phyloP scores from a whole-genome alignment of 1,140 invertebrate genomes.

The Vollenhovia emeryi region DNA sequence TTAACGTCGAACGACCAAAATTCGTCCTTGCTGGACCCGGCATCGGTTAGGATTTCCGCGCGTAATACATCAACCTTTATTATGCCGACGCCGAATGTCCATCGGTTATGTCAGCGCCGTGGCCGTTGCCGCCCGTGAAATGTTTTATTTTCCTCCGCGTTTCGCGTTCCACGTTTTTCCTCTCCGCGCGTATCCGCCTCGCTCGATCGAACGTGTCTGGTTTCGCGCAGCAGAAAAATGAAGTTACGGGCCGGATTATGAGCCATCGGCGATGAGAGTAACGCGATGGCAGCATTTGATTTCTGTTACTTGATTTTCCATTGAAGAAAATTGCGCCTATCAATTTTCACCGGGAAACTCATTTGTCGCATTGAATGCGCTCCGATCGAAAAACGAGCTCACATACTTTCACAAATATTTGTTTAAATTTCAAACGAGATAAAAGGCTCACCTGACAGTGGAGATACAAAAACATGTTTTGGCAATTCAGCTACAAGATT shows the following conservation, averaged over 20 bases:
- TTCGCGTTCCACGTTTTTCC: slow-evolving; percentile 4
- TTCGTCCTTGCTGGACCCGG: slow-evolving; percentile 61
- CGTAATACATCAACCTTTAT: slow-evolving; percentile 69
- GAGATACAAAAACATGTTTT: background rate
- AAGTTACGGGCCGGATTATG: background rate
- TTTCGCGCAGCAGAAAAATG: background rate
- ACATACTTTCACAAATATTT: background rate
- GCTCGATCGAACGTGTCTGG: slow-evolving; percentile 27
- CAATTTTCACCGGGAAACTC: background rate
- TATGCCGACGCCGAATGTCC: slow-evolving; percentile 56
- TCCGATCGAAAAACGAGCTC: background rate
- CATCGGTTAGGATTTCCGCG: slow-evolving; percentile 58
- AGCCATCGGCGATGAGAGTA: background rate
- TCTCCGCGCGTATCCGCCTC: slow-evolving; percentile 1
- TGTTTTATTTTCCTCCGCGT: slow-evolving; percentile 2
- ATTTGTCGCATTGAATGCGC: background rate
- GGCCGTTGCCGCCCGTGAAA: background rate
- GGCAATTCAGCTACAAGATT: background rate
- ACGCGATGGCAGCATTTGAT: background rate
- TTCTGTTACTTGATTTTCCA: slow-evolving; percentile 2
- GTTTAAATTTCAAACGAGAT: background rate
- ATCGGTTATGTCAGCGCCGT: slow-evolving; percentile 50
- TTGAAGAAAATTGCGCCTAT: background rate
- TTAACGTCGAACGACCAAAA: slow-evolving; percentile 64
- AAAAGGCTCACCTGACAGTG: background rate